Evolutionary conservation across 2,888 invertebrate genomes (phyloP).

Genomic region (Escarpia spicata): DNA sequence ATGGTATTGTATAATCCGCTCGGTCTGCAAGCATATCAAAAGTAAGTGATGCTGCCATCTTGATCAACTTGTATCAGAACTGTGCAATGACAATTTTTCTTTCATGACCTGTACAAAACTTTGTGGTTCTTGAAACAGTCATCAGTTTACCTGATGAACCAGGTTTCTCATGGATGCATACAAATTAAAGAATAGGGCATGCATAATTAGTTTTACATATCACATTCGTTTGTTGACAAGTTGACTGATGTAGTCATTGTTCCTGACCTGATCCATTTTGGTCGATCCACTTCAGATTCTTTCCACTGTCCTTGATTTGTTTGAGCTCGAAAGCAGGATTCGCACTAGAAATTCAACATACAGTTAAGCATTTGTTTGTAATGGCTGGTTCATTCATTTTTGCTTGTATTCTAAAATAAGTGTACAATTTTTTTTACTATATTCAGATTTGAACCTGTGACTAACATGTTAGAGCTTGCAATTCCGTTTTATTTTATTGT

Average conservation of each 20-base stretch:
- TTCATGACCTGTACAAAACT: too few species aligned
- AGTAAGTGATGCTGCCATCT: neutral
- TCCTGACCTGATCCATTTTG: neutral
- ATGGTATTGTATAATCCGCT: neutral
- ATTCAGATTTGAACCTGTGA: too few species aligned
- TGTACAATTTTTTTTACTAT: too few species aligned
- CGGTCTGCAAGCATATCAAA: neutral
- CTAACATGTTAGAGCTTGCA: too few species aligned
- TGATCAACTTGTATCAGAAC: neutral
- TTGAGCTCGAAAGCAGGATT: neutral
- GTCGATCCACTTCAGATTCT: neutral
- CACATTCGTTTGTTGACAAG: too few species aligned
- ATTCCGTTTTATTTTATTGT: too few species aligned
- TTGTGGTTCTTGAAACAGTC: neutral
- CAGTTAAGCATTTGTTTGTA: neutral
- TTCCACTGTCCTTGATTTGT: neutral
- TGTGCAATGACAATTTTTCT: too few species aligned
- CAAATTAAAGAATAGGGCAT: neutral
- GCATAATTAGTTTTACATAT: neutral
- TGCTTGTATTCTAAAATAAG: neutral
- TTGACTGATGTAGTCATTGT: neutral
- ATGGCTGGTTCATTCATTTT: neutral
- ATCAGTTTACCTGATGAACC: neutral
- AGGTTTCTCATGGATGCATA: neutral
- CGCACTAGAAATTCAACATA: conserved; percentile 16